Evolutionary conservation across 2,888 invertebrate species (phyloP), one percentile per base, ranked within the genome.

Genomic region (Limulus polyphemus): DNA sequence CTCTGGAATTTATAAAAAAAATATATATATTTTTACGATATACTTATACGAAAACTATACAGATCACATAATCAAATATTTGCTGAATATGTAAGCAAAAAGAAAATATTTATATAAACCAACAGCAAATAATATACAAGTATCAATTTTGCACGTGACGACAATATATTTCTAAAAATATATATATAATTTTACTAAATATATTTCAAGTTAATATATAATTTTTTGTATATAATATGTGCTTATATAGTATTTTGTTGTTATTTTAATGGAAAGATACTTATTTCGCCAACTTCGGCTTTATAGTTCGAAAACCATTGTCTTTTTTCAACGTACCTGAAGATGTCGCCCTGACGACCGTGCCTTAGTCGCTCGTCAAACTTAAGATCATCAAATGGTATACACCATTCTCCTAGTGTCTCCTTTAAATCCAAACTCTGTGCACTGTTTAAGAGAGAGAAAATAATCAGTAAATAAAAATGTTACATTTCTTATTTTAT

Each of bases 401-500:
- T 77, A 56, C 71, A 73, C 71, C 76, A 77, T 63, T 77, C 77
- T 49, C 71, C 70, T 14, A 75, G 61, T 4, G 66, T 61, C 50
- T 67, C 68, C 60, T 62, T 60, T 11, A 61, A 49, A 48, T 64
- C 61, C 16, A 63, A 57, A 46, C 49, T 61, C 49, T 48, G 13
- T 11, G 56, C 47, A 10, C 12, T 46, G 49, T 47, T 3, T 14
- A 50, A 9, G 51, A 14, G 4, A 50, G 51, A 7, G 14, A 50
- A n/a, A 14, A n/a, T 7, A 50, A 14, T 50, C n/a, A 50, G 14
- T 48, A n/a, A 11, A 13, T 32, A 50, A n/a, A n/a, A n/a, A n/a
- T n/a, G 49, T 14, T n/a, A n/a, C n/a, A n/a, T 32, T 32, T 32
- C 32, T 32, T 32, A 32, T 32, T 3, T 32, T 32, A 32, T 32